Conservation (phyloP, 2,797 vertebrate species). For the Sternotherus odoratus region DNA sequence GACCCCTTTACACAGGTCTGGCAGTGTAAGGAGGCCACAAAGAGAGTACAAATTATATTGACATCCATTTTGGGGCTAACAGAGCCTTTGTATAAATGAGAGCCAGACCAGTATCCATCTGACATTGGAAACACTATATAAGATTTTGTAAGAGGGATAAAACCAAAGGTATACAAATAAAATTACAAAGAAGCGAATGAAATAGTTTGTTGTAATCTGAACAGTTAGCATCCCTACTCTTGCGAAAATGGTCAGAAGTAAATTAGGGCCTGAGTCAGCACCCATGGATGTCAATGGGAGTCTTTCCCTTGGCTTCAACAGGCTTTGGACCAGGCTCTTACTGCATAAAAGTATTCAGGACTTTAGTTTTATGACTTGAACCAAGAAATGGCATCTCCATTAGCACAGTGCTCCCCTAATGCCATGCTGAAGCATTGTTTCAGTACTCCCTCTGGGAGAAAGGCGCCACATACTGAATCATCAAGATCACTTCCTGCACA, state of each 20-base stretch:
- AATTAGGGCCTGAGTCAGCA: background rate
- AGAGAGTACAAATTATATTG: background rate
- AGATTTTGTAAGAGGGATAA: background rate
- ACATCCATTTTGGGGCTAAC: background rate
- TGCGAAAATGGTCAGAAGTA: background rate
- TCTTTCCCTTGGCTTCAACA: background rate
- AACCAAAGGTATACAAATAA: background rate
- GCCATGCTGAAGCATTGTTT: slow-evolving; percentile 24
- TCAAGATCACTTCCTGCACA: slow-evolving; percentile 38
- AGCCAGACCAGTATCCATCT: background rate
- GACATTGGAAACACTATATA: background rate
- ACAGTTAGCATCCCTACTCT: background rate
- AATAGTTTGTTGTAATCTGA: background rate
- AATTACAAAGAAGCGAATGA: background rate
- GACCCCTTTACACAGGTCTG: background rate
- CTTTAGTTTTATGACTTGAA: slow-evolving; percentile 2
- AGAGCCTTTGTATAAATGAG: background rate
- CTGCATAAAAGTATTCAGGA: background rate
- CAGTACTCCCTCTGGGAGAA: slow-evolving; percentile 23
- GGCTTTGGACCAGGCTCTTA: background rate
- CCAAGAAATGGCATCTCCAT: background rate
- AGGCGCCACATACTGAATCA: slow-evolving; percentile 8
- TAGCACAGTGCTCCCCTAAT: slow-evolving; percentile 5
- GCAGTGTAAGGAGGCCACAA: background rate
- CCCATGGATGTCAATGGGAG: background rate